phyloP scores from a whole-genome alignment of 2,113 vertebrate species.

The Limnothrissa miodon region DNA sequence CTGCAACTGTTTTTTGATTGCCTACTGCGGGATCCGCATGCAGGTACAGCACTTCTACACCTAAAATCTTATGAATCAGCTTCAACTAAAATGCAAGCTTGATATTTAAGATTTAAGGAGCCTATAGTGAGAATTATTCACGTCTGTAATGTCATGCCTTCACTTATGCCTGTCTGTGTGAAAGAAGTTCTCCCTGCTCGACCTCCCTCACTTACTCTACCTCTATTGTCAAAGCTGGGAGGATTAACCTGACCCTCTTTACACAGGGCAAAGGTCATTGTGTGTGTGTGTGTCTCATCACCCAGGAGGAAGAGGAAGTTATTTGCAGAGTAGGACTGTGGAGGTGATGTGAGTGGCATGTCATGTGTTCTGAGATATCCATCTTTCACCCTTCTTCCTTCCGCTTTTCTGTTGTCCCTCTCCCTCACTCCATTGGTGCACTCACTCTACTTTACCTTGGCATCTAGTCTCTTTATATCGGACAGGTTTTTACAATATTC shows the following conservation, averaged over 20 bases:
- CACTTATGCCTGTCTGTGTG: background rate
- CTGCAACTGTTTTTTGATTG: no score
- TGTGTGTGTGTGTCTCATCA: slow-evolving; percentile 33
- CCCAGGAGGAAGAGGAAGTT: slow-evolving; percentile 38
- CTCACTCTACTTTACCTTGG: background rate
- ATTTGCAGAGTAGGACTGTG: slow-evolving; percentile 33
- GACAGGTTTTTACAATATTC: background rate
- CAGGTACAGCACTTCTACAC: no score
- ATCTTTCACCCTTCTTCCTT: background rate
- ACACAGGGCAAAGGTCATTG: background rate
- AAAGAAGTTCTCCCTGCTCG: background rate
- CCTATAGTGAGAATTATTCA: no score
- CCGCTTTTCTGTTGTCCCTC: background rate
- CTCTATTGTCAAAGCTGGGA: slow-evolving; percentile 3
- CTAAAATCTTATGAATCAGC: background rate
- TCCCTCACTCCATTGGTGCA: background rate
- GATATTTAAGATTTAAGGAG: background rate
- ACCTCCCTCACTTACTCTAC: background rate
- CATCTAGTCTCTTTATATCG: background rate
- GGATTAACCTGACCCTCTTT: slow-evolving; percentile 3
- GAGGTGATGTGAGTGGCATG: background rate
- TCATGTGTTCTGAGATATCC: background rate
- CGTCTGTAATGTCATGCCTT: background rate
- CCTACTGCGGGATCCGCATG: no score
- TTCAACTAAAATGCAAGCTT: background rate